Conservation (phyloP, 2,888 invertebrate genomes). For the Fabriciana adippe region DNA sequence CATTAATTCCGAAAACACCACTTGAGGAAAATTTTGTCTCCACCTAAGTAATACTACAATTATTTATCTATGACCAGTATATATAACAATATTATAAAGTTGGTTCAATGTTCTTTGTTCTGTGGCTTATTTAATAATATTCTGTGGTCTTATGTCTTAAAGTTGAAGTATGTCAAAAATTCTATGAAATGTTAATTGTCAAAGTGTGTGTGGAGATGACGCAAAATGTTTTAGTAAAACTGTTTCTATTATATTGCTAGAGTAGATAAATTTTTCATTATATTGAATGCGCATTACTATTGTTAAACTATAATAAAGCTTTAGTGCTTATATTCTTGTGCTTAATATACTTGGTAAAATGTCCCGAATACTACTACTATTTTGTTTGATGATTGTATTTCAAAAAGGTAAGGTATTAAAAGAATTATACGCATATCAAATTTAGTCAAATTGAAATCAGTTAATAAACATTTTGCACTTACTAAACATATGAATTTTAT, state of each 20-base stretch:
- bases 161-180: too few relatives aligned
- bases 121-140: too few relatives aligned
- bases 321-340: background rate
- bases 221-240: slow-evolving; percentile 46
- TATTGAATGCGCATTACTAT: slow-evolving; percentile 24
- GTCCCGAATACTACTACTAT: slow-evolving; percentile 53
- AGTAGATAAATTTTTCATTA: background rate
- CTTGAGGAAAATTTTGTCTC: too few relatives aligned
- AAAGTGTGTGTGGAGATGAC: slow-evolving; percentile 43
- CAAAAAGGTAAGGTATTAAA: slow-evolving; percentile 41
- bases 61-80: too few relatives aligned
- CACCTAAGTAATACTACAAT: too few relatives aligned
- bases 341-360: slow-evolving; percentile 41
- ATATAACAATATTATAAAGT: too few relatives aligned
- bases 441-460: background rate
- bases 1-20: too few relatives aligned
- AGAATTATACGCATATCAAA: background rate
- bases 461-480: too few relatives aligned
- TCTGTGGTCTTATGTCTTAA: too few relatives aligned
- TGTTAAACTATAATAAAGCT: background rate
- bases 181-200: too few relatives aligned
- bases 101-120: too few relatives aligned
- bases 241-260: slow-evolving; percentile 27
- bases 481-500: too few relatives aligned
- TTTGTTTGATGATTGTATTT: slow-evolving; percentile 40